Evolutionary conservation across 2,888 invertebrate species (phyloP), one percentile per base, ranked within the genome.

Genomic region (Hofmannophila pseudospretella): DNA sequence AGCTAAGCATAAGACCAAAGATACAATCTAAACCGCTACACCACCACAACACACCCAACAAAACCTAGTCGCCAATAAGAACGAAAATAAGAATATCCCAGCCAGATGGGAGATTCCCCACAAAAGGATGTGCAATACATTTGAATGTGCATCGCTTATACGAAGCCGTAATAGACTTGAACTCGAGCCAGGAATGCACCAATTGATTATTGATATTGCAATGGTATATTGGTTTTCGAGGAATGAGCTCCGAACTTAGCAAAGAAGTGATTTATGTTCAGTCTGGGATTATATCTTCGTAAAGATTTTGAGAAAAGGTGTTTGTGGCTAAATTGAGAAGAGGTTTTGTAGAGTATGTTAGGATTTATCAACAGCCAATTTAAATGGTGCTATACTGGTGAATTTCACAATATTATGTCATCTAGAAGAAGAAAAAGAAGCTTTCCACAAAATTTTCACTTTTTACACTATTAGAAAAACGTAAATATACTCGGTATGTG

Each of bases 141-240:
- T 74, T 73, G 68, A 69, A 74, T 74, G 64, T 69, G 66, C 67
- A 63, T 50, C 67, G 67, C 64, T 64, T 67, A 70, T 64, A 64
- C 56, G 54, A 46, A 50, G 44, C 50, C 67, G 65, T 84, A 82
- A 86, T 85, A 78, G 85, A 82, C 72, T 86, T 86, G 85, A 85
- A 79, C 66, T 58, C 49, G 50, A 59, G 85, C 85, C 85, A 86
- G 82, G 77, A 82, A 84, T 82, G 76, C 79, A 73, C 70, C 80
- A 78, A 85, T 86, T 86, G 85, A 86, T 86, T 86, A 85, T 84
- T 81, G 84, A 82, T 85, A 86, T 85, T 76, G 79, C 77, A 67
- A 74, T 33, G 42, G 39, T 54, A 47, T 54, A 53, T 56, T 54
- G 56, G 51, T 55, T 59, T 53, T 51, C 54, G 51, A 49, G 51